Evolutionary conservation across 2,113 vertebrate species (phyloP).

Genomic region (Notothenia rossii): DNA sequence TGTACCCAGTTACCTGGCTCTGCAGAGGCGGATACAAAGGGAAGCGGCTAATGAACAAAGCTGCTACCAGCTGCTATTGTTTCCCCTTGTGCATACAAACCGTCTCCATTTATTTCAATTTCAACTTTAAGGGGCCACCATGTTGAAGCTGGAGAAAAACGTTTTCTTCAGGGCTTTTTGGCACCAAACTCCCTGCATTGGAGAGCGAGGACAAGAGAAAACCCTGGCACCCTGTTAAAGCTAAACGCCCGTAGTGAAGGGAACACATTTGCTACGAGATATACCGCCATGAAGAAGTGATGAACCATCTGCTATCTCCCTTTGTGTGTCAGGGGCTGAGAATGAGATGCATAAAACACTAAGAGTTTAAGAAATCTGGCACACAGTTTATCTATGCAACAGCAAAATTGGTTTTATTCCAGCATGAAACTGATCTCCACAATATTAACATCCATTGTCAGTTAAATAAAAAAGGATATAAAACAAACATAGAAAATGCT

Average conservation of each 20-base stretch:
- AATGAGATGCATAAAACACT: constrained; percentile 27
- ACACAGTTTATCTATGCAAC: constrained; percentile 37
- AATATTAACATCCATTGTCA: constrained; percentile 59
- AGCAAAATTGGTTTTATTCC: constrained; percentile 71
- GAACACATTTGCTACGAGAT: constrained; percentile 30
- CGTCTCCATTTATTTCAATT: constrained; percentile 38
- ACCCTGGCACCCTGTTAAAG: constrained; percentile 29
- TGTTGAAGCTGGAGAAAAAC: constrained; percentile 1
- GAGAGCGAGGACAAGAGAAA: constrained; percentile 25
- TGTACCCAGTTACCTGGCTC: constrained; percentile 47
- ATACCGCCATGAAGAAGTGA: constrained; percentile 42
- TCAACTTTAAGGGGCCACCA: constrained; percentile 36
- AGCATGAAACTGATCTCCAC: constrained; percentile 64
- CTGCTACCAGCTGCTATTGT: constrained; percentile 2
- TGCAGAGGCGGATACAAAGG: constrained; percentile 3
- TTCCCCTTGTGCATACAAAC: constrained; percentile 26
- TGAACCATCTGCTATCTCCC: constrained; percentile 60
- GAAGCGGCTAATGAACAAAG: constrained; percentile 44
- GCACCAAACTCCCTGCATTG: constrained; percentile 21
- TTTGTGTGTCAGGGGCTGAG: constrained; percentile 24
- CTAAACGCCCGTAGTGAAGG: constrained; percentile 29
- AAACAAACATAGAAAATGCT: constrained; percentile 74
- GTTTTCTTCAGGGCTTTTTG: constrained; percentile 32
- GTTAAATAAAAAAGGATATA: constrained; percentile 76
- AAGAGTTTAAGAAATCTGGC: constrained; percentile 20